Conservation (phyloP, 2,113 vertebrate species). For the Leucosticte australis region DNA sequence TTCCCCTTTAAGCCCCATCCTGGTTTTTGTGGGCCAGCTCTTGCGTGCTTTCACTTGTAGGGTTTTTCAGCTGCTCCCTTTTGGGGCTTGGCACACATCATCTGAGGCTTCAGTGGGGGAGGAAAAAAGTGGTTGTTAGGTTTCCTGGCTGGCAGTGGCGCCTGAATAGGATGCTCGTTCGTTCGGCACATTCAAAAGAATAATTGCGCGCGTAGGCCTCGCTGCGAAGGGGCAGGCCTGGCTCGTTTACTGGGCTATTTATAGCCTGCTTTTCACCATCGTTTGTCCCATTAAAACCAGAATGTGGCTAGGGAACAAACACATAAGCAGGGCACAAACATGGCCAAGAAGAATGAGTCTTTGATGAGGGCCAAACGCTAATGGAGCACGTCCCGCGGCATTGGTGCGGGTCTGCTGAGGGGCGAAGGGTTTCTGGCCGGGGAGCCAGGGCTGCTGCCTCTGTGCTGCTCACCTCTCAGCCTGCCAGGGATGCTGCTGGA, state of each 20-base stretch:
- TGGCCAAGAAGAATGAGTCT: slow-evolving; percentile 24
- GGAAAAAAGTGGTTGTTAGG: background rate
- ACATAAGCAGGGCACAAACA: background rate
- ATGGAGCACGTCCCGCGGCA: background rate
- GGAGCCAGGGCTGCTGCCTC: background rate
- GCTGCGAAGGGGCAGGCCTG: slow-evolving; percentile 22
- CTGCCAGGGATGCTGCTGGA: background rate
- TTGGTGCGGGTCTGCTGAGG: background rate
- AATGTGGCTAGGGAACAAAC: slow-evolving; percentile 17
- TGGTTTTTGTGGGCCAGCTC: background rate
- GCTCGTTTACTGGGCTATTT: slow-evolving; percentile 48
- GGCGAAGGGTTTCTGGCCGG: background rate
- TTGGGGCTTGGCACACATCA: background rate
- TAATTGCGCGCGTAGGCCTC: slow-evolving; percentile 53
- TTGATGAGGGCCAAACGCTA: slow-evolving; percentile 7
- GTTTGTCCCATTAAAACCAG: slow-evolving; percentile 31
- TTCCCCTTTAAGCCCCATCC: background rate
- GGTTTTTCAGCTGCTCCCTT: background rate
- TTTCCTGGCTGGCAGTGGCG: slow-evolving; percentile 6
- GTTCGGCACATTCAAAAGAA: background rate
- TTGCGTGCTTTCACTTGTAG: background rate
- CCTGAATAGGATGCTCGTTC: slow-evolving; percentile 42
- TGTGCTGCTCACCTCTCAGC: background rate
- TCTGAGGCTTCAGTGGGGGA: background rate
- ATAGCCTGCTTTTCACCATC: slow-evolving; percentile 34